Base-by-base conservation (phyloP, 35 echinoderm and acorn worm genomes). In the Patiria miniata region DNA sequence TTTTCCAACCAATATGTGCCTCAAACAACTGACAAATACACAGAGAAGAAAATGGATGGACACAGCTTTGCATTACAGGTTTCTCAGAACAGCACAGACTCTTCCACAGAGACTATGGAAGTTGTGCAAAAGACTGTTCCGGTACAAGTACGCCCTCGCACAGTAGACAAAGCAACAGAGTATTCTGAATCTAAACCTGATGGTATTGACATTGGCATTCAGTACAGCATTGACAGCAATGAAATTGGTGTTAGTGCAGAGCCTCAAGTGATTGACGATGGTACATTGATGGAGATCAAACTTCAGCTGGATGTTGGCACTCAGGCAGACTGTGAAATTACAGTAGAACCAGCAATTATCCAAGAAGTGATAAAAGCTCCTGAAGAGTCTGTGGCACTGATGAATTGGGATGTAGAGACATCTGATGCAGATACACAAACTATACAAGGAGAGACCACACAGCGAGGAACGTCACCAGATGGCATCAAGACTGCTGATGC, bases 111-210 rank as follows among this genome's bases (percentile, higher is more conserved):
- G 29, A 22, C 65, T 73, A 18, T 34, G 34, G 12, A 36, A 14
- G 29, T 73, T 73, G 19, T 73, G 2, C 2, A 30, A 12, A 36
- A 73, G 65, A 34, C 65, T 22, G 34, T 10, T 32, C 65, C 65
- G 9, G 34, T 34, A 7, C 65, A 73, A 3, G 65, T 34, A 7
- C 65, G 65, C 14, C 65, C 65, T 26, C 65, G 65, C 12, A 73
- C 65, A 26, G 65, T 73, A 32, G 65, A 73, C 65, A 73, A 73
- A 73, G 65, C 65, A 73, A 73, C 65, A 73, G 65, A 73, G 29
- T 73, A 73, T 73, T 26, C 34, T 7, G 34, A 73, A 34, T 73
- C 34, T 34, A 73, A 30, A 34, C 2, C 65, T 14, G 19, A 73
- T 1, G 14, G 12, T 0, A 34, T 73, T 73, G 26, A 73, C 34